A percentile compares a stretch with the other conserved stretches of the same genome.
Conservation (phyloP, 2,888 invertebrate genomes). For the Stenurella melanura region DNA sequence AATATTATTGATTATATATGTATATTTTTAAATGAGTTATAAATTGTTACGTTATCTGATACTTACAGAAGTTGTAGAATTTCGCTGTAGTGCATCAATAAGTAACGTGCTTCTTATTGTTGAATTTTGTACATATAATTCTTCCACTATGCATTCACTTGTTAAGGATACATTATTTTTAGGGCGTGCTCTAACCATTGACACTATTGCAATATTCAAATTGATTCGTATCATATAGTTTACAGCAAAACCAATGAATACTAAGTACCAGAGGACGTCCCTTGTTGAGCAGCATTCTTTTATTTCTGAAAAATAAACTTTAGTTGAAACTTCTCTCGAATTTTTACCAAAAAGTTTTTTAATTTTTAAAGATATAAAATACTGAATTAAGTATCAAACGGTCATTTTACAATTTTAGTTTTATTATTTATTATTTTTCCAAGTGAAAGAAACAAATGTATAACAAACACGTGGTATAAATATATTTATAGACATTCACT, state of each 20-base stretch:
- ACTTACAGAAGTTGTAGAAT: conserved; percentile 15
- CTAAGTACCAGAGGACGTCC: conserved; percentile 78
- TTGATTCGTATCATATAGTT: conserved; percentile 83
- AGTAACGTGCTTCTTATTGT: background rate
- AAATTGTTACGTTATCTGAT: background rate
- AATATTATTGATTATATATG: background rate
- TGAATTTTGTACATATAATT: background rate
- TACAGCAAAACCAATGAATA: conserved; percentile 80
- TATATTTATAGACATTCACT: no score
- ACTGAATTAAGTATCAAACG: no score
- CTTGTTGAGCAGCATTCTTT: conserved; percentile 65
- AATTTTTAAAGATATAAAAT: no score
- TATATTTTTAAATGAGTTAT: background rate
- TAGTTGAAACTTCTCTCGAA: no score
- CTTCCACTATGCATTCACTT: conserved; percentile 58
- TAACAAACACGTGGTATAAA: no score
- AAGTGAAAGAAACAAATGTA: no score
- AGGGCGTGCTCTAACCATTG: conserved; percentile 75
- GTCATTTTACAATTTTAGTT: no score
- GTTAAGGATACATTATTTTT: conserved; percentile 60
- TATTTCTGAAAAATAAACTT: conserved; percentile 48
- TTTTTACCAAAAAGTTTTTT: no score
- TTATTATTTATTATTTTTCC: no score
- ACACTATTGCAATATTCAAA: conserved; percentile 81
- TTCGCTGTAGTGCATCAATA: background rate